Conservation (phyloP, 2,888 invertebrate species). For the Microctonus brassicae region DNA sequence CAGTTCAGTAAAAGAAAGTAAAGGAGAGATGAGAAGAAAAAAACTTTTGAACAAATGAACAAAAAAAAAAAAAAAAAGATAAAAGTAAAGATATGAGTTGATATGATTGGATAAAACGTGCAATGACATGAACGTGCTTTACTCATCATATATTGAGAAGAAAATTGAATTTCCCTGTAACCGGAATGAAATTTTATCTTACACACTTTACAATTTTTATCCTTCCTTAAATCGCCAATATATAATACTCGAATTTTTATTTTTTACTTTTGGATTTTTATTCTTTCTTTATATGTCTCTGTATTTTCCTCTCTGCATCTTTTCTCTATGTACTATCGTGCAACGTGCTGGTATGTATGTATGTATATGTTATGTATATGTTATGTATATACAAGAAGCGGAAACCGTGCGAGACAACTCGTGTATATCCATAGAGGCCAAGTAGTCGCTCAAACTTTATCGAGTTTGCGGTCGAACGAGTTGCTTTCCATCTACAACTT, state of each 20-base stretch:
- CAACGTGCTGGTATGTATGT: slow-evolving; percentile 1
- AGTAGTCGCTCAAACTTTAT: slow-evolving; percentile 62
- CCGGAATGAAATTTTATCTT: slow-evolving; percentile 42
- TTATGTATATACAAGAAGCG: slow-evolving; percentile 56
- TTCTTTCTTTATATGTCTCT: slow-evolving; percentile 33
- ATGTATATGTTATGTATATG: background rate
- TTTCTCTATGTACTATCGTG: slow-evolving; percentile 19
- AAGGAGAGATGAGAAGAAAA: slow-evolving; percentile 4
- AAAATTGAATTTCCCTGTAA: slow-evolving; percentile 57
- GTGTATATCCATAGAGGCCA: slow-evolving; percentile 42
- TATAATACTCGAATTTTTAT: background rate
- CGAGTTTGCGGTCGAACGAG: slow-evolving; percentile 64
- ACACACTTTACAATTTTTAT: slow-evolving; percentile 11
- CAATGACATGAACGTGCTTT: background rate
- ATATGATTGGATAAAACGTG: background rate
- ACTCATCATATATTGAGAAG: background rate
- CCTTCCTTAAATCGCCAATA: slow-evolving; percentile 6
- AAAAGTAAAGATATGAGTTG: too few species aligned
- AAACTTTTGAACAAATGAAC: slow-evolving; percentile 27
- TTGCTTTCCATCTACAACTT: slow-evolving; percentile 63
- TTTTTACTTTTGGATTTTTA: background rate
- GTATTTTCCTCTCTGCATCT: slow-evolving; percentile 33
- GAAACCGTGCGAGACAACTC: slow-evolving; percentile 56
- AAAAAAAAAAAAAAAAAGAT: background rate
- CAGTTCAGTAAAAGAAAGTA: slow-evolving; percentile 30